A percentile compares a stretch with the other conserved stretches of the same genome.
phyloP scores from a whole-genome alignment of 2,888 invertebrate genomes.

The Aphodius granarius region DNA sequence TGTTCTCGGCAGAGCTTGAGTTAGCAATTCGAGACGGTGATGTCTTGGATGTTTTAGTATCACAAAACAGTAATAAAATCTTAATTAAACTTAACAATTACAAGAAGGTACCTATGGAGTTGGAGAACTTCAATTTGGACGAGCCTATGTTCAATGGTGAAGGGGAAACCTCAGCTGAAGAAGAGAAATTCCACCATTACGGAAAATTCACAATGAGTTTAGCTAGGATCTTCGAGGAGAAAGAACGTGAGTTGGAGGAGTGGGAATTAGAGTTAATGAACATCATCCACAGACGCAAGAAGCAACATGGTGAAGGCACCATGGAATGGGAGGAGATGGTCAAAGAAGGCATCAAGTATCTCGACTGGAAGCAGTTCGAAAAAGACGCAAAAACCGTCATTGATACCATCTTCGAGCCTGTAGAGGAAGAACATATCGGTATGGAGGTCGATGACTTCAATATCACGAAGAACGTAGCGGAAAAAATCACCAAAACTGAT shows the following conservation, averaged over 20 bases:
- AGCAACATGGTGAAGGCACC: conserved; percentile 49
- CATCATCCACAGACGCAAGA: conserved; percentile 47
- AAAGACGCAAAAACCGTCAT: conserved; percentile 59
- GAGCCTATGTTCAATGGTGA: conserved; percentile 67
- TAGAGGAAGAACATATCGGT: conserved; percentile 45
- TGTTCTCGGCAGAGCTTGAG: conserved; percentile 73
- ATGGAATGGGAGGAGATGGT: conserved; percentile 63
- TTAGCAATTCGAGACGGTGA: conserved; percentile 77
- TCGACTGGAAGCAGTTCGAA: conserved; percentile 68
- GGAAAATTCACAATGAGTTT: conserved; percentile 66
- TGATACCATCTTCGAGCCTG: conserved; percentile 48
- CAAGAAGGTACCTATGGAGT: conserved; percentile 68
- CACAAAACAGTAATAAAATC: conserved; percentile 74
- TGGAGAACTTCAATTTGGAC: conserved; percentile 33
- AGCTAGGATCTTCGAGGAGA: conserved; percentile 76
- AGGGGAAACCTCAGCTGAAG: conserved; percentile 67
- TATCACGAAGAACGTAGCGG: conserved; percentile 63
- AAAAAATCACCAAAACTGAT: conserved; percentile 59
- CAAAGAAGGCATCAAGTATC: conserved; percentile 64
- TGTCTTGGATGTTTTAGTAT: conserved; percentile 74
- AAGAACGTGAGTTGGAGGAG: conserved; percentile 71
- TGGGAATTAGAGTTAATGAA: conserved; percentile 55
- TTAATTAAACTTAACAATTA: conserved; percentile 73
- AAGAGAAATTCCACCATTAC: conserved; percentile 52
- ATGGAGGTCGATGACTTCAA: conserved; percentile 61